These are phyloP conservation scores for Scylla paramamosain DNA, from an alignment of 1,140 invertebrate genomes.

Conservation along the genomic window DNA sequence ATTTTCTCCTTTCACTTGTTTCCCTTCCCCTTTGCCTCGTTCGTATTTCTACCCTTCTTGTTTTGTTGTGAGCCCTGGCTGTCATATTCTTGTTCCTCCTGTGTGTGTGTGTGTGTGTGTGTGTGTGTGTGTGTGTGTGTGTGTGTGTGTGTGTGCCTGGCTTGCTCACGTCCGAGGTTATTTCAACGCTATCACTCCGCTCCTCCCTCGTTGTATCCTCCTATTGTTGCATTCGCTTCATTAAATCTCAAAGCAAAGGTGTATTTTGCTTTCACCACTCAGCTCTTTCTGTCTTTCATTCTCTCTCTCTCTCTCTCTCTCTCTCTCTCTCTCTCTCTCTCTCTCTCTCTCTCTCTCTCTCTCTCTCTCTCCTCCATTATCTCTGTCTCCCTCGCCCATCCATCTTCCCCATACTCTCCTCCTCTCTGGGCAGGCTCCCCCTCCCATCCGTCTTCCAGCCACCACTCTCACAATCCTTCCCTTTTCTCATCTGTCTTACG, in stretches of 20 bases:
- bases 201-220: no score
- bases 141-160: no score
- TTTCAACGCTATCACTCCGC: no score
- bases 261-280: no score
- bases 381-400: constrained; percentile 29
- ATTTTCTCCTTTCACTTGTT: constrained; percentile 21
- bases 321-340: neutral
- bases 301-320: neutral
- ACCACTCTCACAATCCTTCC: neutral
- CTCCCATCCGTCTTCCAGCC: neutral
- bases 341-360: neutral
- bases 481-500: constrained; percentile 9
- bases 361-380: neutral
- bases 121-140: no score
- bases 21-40: neutral
- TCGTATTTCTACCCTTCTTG: no score
- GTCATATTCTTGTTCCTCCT: neutral
- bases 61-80: no score
- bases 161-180: no score
- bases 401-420: neutral
- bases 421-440: neutral
- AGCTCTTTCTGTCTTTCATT: neutral
- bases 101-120: constrained; percentile 17
- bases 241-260: no score
- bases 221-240: no score